Percentiles rank a stretch among this genome's conserved stretches.
phyloP scores from a whole-genome alignment of 1,140 invertebrate genomes.

The Nylanderia fulva region DNA sequence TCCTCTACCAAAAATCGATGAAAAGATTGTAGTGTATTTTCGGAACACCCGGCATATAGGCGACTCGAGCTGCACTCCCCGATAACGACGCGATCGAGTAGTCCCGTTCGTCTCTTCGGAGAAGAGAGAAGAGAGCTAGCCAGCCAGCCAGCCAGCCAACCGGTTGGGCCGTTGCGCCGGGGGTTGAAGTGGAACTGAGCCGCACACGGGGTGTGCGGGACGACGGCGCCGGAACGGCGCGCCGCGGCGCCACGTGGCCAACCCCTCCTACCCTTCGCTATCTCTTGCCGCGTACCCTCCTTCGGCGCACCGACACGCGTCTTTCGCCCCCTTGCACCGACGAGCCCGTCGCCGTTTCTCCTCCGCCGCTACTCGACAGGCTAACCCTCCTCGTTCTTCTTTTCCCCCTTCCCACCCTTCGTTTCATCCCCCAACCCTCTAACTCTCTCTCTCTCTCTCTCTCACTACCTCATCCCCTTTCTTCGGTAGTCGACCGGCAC shows the following conservation, averaged over 20 bases:
- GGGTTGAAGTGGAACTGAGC: slow-evolving; percentile 79
- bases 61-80: slow-evolving; percentile 26
- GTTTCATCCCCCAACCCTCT: too few relatives aligned
- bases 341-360: slow-evolving; percentile 64
- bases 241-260: slow-evolving; percentile 85
- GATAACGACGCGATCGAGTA: slow-evolving; percentile 44
- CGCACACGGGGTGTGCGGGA: slow-evolving; percentile 76
- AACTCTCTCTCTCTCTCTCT: slow-evolving; percentile 46
- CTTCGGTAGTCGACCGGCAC: slow-evolving; percentile 40
- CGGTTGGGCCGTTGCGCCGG: slow-evolving; percentile 73
- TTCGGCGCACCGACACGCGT: slow-evolving; percentile 51
- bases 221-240: slow-evolving; percentile 83
- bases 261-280: slow-evolving; percentile 73
- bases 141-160: slow-evolving; percentile 67
- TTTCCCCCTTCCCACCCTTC: slow-evolving; percentile 55
- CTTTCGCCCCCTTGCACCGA: slow-evolving; percentile 55
- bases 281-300: slow-evolving; percentile 65
- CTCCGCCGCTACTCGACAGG: slow-evolving; percentile 44
- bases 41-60: not conserved
- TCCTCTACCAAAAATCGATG: too few relatives aligned
- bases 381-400: slow-evolving; percentile 62
- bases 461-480: slow-evolving; percentile 8
- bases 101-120: slow-evolving; percentile 37
- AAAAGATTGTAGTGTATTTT: slow-evolving; percentile 15
- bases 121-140: slow-evolving; percentile 62